Evolutionary conservation across 2,797 vertebrate species (phyloP), one percentile per base, ranked within the genome.

Genomic region (Cryptoblepharus egeriae): DNA sequence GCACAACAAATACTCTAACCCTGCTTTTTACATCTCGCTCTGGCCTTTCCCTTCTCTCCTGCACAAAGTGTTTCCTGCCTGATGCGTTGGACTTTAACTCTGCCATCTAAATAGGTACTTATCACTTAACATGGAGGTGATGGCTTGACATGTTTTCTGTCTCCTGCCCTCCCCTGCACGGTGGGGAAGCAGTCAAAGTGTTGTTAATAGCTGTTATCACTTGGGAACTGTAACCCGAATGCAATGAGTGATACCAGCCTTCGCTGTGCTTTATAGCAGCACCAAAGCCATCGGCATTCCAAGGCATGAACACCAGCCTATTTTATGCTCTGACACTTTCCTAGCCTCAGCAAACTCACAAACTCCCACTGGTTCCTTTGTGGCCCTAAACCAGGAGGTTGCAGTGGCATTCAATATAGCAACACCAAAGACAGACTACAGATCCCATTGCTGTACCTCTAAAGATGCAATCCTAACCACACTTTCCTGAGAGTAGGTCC

Each of bases 121-220:
- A 95, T 95, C 95, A 94, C 91, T 94, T 95, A 95, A 93, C 94
- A 94, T 91, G 91, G 91, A 94, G 93, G 93, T 92, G 93, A 92
- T 90, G 87, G 89, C 89, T 92, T 95, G 94, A 94, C 93, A 95
- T 92, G 91, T 93, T 91, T 92, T 90, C 93, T 91, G 92, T 93
- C 93, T 92, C 92, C 84, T 88, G 90, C 92, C 93, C 91, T 93
- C 91, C 93, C 89, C 89, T 91, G 89, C 92, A 88, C 58, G 35
- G 91, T 89, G 91, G 93, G 91, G 92, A 94, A 94, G 89, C 92
- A 90, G 79, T 90, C 91, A 90, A 90, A 94, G 90, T 93, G 93
- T 94, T 93, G 92, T 91, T 95, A 95, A 95, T 95, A 95, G 93
- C 94, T 94, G 92, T 94, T 94, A 95, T 95, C 94, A 94, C 90